Conservation (phyloP, 2,888 invertebrate genomes). For the Penaeus monodon region DNA sequence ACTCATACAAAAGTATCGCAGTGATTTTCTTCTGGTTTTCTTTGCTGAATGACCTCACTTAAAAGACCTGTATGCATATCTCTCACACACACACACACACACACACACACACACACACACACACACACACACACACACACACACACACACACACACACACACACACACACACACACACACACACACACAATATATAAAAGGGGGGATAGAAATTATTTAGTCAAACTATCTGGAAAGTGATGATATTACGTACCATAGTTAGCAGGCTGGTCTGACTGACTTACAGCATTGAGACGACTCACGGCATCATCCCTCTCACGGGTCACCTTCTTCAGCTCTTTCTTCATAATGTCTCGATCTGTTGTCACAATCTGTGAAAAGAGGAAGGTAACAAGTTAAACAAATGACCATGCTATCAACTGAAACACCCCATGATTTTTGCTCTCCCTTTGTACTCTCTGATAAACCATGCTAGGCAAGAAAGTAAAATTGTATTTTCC, state of each 20-base stretch:
- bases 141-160: too few relatives aligned
- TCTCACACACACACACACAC: too few relatives aligned
- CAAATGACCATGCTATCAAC: not conserved
- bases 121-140: not conserved
- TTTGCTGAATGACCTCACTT: too few relatives aligned
- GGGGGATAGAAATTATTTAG: not conserved
- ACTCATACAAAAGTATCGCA: too few relatives aligned
- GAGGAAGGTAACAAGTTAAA: not conserved
- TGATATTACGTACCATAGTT: constrained; percentile 46
- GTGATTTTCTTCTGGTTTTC: too few relatives aligned
- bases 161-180: too few relatives aligned
- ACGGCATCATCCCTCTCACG: constrained; percentile 66
- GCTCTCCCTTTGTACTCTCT: too few relatives aligned
- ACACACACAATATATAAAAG: not conserved
- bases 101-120: too few relatives aligned
- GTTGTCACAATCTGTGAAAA: constrained; percentile 67
- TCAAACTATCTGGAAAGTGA: constrained; percentile 27
- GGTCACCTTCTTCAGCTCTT: constrained; percentile 65
- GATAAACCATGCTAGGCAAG: too few relatives aligned
- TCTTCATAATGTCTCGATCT: constrained; percentile 67
- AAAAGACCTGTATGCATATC: too few relatives aligned
- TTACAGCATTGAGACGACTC: constrained; percentile 63
- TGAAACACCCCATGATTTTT: too few relatives aligned
- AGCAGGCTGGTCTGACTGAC: constrained; percentile 57
- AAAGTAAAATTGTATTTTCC: too few relatives aligned